Conservation (phyloP, 2,888 invertebrate genomes). For the Villa cingulata region DNA sequence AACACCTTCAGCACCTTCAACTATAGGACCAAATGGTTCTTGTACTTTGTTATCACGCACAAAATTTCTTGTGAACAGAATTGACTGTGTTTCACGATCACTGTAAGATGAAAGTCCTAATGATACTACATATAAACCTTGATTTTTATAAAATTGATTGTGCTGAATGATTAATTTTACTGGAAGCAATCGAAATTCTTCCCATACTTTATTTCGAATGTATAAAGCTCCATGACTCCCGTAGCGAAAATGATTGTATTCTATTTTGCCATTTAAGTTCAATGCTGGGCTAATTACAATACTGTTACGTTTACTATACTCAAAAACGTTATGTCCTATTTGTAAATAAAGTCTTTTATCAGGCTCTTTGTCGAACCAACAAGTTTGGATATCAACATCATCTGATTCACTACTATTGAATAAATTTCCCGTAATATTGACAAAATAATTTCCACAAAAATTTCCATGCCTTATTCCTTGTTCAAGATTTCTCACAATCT, state of each 20-base stretch:
- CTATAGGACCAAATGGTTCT: conserved; percentile 63
- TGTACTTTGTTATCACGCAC: conserved; percentile 71
- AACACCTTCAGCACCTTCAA: conserved; percentile 27
- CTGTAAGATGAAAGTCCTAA: conserved; percentile 81
- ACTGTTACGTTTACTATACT: conserved; percentile 58
- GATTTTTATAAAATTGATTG: conserved; percentile 82
- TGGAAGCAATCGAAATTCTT: conserved; percentile 66
- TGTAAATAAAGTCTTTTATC: conserved; percentile 47
- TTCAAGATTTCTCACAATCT: conserved; percentile 75
- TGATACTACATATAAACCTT: conserved; percentile 75
- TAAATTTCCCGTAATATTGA: conserved; percentile 86
- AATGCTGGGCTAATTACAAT: conserved; percentile 69
- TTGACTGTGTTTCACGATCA: conserved; percentile 60
- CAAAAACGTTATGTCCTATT: conserved; percentile 76
- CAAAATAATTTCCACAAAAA: conserved; percentile 69
- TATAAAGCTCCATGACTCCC: conserved; percentile 72
- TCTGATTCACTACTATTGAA: conserved; percentile 68
- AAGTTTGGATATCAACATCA: conserved; percentile 70
- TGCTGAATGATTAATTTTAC: conserved; percentile 60
- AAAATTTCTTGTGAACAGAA: conserved; percentile 79
- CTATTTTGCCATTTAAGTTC: conserved; percentile 62
- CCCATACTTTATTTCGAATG: conserved; percentile 65
- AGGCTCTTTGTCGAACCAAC: conserved; percentile 46
- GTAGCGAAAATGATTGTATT: conserved; percentile 77
- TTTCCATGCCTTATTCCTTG: conserved; percentile 86